Base-by-base conservation (phyloP, 2,888 invertebrate species). In the Polymixis lichenea region DNA sequence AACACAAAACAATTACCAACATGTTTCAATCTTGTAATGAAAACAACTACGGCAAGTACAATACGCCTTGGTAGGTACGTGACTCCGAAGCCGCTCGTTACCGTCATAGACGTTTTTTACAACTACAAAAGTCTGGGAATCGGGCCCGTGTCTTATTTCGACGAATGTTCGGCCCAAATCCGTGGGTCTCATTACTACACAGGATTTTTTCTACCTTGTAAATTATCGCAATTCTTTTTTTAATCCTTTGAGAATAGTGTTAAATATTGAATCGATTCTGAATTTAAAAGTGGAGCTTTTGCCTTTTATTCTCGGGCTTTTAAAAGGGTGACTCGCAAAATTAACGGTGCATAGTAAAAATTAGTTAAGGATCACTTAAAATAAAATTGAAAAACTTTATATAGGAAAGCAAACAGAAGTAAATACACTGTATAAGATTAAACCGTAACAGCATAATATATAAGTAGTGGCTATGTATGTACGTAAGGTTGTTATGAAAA, bases 21-120 rank as follows among this genome's bases (percentile, higher is more conserved):
- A 75, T 82, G 85, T 66, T 78, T 70, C 46, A 65, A 74, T 74
- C 56, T 61, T 74, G 70, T 83, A 73, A 85, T 85, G 75, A 73
- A 85, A 82, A 72, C 75, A 70, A 56, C 58, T 68, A 81, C 71
- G 32, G 55, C 55, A 66, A 62, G 66, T 70, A 75, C 75, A 65
- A 71, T 75, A 75, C 43, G 62, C 17, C 58, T 65, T 74, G 38
- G 68, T 84, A 85, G 38, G 68, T 84, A 85, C 83, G 83, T 83
- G 82, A 83, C 82, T 71, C 22, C 17, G 17, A 65, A 62, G 53
- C 72, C 49, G 68, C 77, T 79, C 38, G 73, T 69, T 85, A 85
- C n/a, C 72, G 67, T 72, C 75, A 68, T 49, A 58, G 19, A 25
- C 9, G 43, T 49, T 80, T 78, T 83, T 75, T 75, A 38, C 38